Base-by-base conservation (phyloP, 2,888 invertebrate species). In the Heteromurus nitidus region DNA sequence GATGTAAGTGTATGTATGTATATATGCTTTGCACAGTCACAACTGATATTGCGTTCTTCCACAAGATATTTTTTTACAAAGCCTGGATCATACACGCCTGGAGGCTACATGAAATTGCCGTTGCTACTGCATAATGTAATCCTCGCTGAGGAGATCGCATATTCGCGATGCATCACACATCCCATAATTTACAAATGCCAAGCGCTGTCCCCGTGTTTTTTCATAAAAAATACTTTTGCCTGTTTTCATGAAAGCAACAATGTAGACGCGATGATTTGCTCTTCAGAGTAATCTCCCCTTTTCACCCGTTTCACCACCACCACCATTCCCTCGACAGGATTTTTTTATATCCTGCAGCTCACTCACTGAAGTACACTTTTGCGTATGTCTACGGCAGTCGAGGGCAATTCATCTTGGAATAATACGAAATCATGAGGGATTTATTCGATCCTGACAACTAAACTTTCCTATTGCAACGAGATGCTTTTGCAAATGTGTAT, bases 291-390 rank as follows among this genome's bases (percentile, higher is more conserved):
- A 26, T 42, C 58, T 62, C 73, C 80, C 70, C 58, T 69, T 60
- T 80, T 72, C 58, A 60, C 79, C 79, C 80, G 67, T 80, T 80
- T 73, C 67, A 67, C 65, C 64, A 64, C 50, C 36, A 42, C 44
- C 20, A 18, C 36, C 11, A 30, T 31, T 42, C 31, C 70, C n/a
- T n/a, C n/a, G n/a, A n/a, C n/a, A n/a, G n/a, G n/a, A n/a, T n/a
- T n/a, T n/a, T n/a, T n/a, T n/a, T n/a, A 36, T 36, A 5, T 9
- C 36, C 36, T 9, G 7, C 36, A 36, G 7, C 36, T 9, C 36
- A 36, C 36, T 36, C 36, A 36, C 36, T 9, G n/a, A 5, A 36
- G 7, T 36, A 36, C 50, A 50, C 50, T 50, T 11, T 50, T 24
- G 22, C 18, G 55, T 24, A 3, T 55, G 3, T 55, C 3, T 47